Conservation (phyloP, 1,140 invertebrate species). For the Ceratosolen solmsi region DNA sequence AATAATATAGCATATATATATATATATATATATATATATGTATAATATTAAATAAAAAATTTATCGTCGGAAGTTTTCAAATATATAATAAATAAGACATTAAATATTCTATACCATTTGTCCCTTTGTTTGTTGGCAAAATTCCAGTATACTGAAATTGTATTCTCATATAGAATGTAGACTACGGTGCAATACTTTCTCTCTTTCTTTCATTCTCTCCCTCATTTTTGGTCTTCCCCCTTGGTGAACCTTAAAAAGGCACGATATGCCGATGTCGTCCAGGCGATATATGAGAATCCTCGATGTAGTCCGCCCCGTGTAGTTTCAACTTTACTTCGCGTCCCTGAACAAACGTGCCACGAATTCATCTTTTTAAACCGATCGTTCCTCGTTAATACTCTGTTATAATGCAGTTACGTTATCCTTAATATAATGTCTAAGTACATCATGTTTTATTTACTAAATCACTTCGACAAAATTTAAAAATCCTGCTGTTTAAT, state of each 20-base stretch:
- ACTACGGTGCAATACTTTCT: neutral
- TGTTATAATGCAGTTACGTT: no score
- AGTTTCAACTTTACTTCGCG: conserved; percentile 23
- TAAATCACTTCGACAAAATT: no score
- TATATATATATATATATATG: neutral
- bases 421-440: no score
- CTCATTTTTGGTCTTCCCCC: neutral
- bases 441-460: no score
- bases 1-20: no score
- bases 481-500: no score
- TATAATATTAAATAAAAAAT: neutral
- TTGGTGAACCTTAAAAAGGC: conserved; percentile 1
- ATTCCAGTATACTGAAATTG: conserved; percentile 12
- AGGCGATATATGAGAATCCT: conserved; percentile 26
- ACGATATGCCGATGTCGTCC: conserved; percentile 44
- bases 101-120: conserved; percentile 24
- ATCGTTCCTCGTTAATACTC: neutral
- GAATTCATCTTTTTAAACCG: neutral
- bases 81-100: conserved; percentile 12
- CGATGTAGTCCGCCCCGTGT: neutral
- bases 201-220: neutral
- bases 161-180: neutral
- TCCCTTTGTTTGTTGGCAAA: conserved; percentile 2
- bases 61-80: neutral
- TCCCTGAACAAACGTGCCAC: conserved; percentile 19